Percentiles rank a stretch among this genome's conserved stretches.
phyloP scores from a whole-genome alignment of 37 sponge, comb jelly and placozoan species.

The Aplysina aerophoba region DNA sequence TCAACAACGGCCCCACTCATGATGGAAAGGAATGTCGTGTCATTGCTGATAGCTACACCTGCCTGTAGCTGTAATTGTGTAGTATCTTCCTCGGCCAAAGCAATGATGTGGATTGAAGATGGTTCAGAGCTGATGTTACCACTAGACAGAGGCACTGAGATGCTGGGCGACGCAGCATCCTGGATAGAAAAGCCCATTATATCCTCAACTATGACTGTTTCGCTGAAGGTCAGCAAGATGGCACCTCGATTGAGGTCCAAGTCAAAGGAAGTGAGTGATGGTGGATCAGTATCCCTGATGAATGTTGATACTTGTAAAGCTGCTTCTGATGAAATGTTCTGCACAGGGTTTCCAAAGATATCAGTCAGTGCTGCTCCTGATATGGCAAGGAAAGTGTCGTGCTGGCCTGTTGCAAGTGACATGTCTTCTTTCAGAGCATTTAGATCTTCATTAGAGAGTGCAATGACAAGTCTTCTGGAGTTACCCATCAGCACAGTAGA shows the following conservation, averaged over 20 bases:
- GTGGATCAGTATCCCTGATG: slow-evolving; percentile 47
- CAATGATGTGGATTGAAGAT: slow-evolving; percentile 31
- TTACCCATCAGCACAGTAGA: slow-evolving; percentile 18
- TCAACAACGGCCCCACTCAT: slow-evolving; percentile 45
- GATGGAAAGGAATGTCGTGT: slow-evolving; percentile 59
- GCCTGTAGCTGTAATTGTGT: slow-evolving; percentile 47
- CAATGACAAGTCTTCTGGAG: slow-evolving; percentile 49
- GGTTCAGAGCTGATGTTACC: slow-evolving; percentile 44
- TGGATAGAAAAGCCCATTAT: slow-evolving; percentile 53
- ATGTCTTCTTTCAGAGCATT: slow-evolving; percentile 61
- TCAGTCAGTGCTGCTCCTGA: slow-evolving; percentile 57
- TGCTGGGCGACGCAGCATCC: background rate
- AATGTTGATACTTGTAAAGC: slow-evolving; percentile 42
- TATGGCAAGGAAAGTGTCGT: slow-evolving; percentile 66
- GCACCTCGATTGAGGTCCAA: slow-evolving; percentile 65
- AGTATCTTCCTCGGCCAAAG: slow-evolving; percentile 40
- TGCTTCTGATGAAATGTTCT: slow-evolving; percentile 17
- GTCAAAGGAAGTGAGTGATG: slow-evolving; percentile 63
- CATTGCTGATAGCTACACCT: slow-evolving; percentile 50
- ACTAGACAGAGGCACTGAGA: slow-evolving; percentile 33
- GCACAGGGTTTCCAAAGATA: slow-evolving; percentile 47
- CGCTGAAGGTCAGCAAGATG: slow-evolving; percentile 70
- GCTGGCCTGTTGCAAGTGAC: slow-evolving; percentile 58
- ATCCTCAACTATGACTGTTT: slow-evolving; percentile 57
- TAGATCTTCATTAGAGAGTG: slow-evolving; percentile 65